Evolutionary conservation across 2,888 invertebrate species (phyloP).

Genomic region (Slavum lentiscoides): DNA sequence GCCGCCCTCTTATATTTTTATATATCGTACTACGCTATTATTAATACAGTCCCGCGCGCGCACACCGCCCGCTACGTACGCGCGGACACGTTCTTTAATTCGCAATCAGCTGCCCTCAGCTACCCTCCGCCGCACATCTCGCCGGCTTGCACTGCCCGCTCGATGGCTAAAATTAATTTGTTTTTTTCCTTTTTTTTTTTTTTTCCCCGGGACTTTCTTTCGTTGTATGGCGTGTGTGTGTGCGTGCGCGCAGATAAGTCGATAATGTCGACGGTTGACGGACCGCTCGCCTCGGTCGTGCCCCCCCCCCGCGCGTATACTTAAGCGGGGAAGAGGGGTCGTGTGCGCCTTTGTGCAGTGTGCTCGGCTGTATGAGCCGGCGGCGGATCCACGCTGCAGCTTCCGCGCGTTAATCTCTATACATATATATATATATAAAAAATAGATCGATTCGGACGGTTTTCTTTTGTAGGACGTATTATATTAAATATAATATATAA

Average conservation of each 20-base stretch:
- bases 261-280: slow-evolving; percentile 48
- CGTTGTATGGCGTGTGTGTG: too few species aligned
- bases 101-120: slow-evolving; percentile 40
- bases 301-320: not conserved
- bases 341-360: slow-evolving; percentile 1
- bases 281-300: not conserved
- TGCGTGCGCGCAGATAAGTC: slow-evolving; percentile 39
- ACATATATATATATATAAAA: too few species aligned
- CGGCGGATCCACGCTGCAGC: too few species aligned
- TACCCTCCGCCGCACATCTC: too few species aligned
- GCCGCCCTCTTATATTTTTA: too few species aligned
- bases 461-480: too few species aligned
- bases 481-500: too few species aligned
- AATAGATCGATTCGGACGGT: too few species aligned
- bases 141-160: not conserved
- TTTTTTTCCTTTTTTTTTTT: slow-evolving; percentile 36
- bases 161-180: slow-evolving; percentile 49
- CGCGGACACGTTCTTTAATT: slow-evolving; percentile 46
- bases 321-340: too few species aligned
- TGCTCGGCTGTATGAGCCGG: too few species aligned
- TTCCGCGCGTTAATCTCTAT: too few species aligned
- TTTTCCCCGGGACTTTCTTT: too few species aligned
- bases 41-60: not conserved
- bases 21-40: not conserved
- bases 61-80: slow-evolving; percentile 9